phyloP scores from a whole-genome alignment of 2,113 vertebrate genomes.

The Chloebia gouldiae region DNA sequence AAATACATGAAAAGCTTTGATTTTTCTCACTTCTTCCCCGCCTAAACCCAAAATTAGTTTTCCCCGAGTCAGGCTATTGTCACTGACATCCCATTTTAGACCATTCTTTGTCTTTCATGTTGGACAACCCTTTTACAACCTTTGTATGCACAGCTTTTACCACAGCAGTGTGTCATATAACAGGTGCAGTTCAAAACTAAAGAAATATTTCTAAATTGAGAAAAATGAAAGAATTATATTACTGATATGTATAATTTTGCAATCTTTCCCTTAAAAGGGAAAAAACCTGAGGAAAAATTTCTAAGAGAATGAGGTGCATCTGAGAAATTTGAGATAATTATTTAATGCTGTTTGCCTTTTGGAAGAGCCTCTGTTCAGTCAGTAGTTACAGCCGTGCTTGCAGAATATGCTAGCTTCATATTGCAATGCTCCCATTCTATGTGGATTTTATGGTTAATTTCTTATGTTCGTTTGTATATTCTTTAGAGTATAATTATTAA shows the following conservation, averaged over 20 bases:
- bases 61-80: conserved; percentile 9
- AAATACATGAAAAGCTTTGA: conserved; percentile 4
- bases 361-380: not conserved
- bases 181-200: conserved; percentile 1
- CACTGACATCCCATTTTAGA: not conserved
- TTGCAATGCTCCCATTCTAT: not conserved
- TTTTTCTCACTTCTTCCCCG: not conserved
- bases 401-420: not conserved
- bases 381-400: not conserved
- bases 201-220: not conserved
- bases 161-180: conserved; percentile 10
- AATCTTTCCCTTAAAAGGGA: not conserved
- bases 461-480: conserved; percentile 5
- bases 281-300: not conserved
- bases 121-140: conserved; percentile 20
- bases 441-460: conserved; percentile 12
- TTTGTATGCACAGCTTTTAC: conserved; percentile 29
- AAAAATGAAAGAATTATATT: not conserved
- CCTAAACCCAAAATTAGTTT: conserved; percentile 31
- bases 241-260: not conserved
- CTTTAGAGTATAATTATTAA: conserved; percentile 44
- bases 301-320: not conserved
- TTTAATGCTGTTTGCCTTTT: not conserved
- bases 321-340: not conserved
- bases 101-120: conserved; percentile 46